Evolutionary conservation across 2,888 invertebrate genomes (phyloP).

Genomic region (Tinea trinotella): DNA sequence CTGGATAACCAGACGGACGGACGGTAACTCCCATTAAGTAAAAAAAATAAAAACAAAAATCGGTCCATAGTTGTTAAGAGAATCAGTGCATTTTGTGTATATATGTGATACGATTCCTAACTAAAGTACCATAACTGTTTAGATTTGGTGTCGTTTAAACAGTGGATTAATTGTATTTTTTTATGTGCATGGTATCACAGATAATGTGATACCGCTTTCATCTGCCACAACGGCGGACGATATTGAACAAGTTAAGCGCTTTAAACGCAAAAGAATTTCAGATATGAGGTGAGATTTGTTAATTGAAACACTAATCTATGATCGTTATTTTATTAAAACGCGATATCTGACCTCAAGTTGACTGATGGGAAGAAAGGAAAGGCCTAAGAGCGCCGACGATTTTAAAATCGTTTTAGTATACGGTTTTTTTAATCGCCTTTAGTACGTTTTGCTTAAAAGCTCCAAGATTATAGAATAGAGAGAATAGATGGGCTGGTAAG

Average conservation of each 20-base stretch:
- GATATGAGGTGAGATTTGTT: slow-evolving; percentile 68
- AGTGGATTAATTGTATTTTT: not conserved
- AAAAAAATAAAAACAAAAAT: too few species aligned
- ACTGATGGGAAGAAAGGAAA: too few species aligned
- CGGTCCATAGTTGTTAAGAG: too few species aligned
- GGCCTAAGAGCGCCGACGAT: too few species aligned
- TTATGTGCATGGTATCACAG: slow-evolving; percentile 12
- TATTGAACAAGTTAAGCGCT: slow-evolving; percentile 48
- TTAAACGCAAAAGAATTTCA: slow-evolving; percentile 55
- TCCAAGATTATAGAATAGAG: too few species aligned
- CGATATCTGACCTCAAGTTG: too few species aligned
- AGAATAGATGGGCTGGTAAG: too few species aligned
- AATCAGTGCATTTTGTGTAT: not conserved
- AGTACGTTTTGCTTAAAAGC: too few species aligned
- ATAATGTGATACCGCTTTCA: slow-evolving; percentile 61
- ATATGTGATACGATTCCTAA: not conserved
- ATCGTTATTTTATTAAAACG: too few species aligned
- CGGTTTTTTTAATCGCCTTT: too few species aligned
- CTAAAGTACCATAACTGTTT: not conserved
- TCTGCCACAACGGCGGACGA: slow-evolving; percentile 50
- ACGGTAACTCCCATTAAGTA: slow-evolving; percentile 4
- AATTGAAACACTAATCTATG: not conserved
- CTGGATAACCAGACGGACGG: slow-evolving; percentile 9
- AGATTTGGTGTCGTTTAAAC: too few species aligned
- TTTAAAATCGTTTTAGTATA: too few species aligned